Conservation (phyloP, 2,113 vertebrate genomes). For the Picathartes gymnocephalus region DNA sequence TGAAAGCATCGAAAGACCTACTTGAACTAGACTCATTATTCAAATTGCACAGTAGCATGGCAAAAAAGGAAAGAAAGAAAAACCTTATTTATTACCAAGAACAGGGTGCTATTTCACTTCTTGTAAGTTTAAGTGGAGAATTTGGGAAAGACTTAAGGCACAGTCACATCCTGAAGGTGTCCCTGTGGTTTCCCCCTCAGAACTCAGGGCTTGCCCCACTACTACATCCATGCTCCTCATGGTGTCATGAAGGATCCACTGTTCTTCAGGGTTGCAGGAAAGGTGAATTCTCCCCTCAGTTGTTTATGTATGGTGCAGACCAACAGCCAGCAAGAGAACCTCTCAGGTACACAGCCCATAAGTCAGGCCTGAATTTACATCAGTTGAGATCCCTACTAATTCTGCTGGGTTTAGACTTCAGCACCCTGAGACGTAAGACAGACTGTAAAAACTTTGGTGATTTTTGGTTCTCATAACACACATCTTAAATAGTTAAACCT, state of each 20-base stretch:
- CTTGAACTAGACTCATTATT: not conserved
- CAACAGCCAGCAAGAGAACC: not conserved
- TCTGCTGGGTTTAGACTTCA: not conserved
- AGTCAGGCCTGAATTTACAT: not conserved
- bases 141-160: not conserved
- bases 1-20: not conserved
- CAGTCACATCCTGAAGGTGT: not conserved
- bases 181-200: not conserved
- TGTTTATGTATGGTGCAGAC: not conserved
- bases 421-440: not conserved
- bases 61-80: not conserved
- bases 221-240: fast-evolving
- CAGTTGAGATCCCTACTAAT: not conserved
- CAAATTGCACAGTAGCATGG: not conserved
- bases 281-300: not conserved
- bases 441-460: not conserved
- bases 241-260: fast-evolving
- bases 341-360: fast-evolving
- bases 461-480: not conserved
- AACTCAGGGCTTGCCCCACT: fast-evolving
- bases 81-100: not conserved
- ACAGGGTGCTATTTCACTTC: not conserved
- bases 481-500: not conserved
- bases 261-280: not conserved
- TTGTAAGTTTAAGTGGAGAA: not conserved